Evolutionary conservation across 2,797 vertebrate genomes (phyloP).

Genomic region (Poecilia velifera): DNA sequence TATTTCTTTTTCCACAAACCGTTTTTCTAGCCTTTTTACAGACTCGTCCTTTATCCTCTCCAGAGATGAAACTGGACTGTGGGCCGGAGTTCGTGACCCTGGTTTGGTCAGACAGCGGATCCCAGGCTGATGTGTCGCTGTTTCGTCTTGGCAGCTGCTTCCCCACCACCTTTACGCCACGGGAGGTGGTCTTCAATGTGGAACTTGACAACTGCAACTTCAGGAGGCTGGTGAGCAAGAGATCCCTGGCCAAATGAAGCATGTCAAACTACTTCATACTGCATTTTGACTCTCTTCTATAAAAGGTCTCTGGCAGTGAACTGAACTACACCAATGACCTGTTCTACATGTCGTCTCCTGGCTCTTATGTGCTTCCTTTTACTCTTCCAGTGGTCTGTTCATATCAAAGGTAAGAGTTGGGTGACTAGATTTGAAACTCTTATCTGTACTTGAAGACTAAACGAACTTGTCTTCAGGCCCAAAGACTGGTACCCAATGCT

Average conservation of each 20-base stretch:
- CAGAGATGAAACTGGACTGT: constrained; percentile 77
- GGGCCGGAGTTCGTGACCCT: constrained; percentile 53
- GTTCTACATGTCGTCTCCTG: constrained; percentile 41
- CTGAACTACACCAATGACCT: constrained; percentile 71
- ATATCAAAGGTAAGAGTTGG: constrained; percentile 63
- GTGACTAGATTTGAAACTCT: neutral
- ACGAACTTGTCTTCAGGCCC: constrained; percentile 51
- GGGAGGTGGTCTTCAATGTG: constrained; percentile 66
- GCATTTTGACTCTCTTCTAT: neutral
- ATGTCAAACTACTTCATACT: neutral
- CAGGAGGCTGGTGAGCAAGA: constrained; percentile 62
- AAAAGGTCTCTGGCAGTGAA: constrained; percentile 68
- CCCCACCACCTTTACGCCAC: constrained; percentile 52
- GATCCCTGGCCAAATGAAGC: fast-evolving
- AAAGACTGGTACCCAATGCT: constrained; percentile 62
- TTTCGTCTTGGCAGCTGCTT: constrained; percentile 74
- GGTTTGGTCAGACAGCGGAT: constrained; percentile 65
- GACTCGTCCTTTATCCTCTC: too few species aligned
- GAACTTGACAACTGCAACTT: constrained; percentile 67
- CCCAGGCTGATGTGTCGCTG: constrained; percentile 43
- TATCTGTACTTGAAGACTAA: neutral
- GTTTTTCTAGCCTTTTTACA: neutral
- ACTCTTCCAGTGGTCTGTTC: constrained; percentile 63
- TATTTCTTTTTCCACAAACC: neutral
- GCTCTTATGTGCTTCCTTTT: constrained; percentile 31